A percentile compares a stretch with the other conserved stretches of the same genome.
Evolutionary conservation across 2,888 invertebrate genomes (phyloP).

Genomic region (Aplocera efformata): DNA sequence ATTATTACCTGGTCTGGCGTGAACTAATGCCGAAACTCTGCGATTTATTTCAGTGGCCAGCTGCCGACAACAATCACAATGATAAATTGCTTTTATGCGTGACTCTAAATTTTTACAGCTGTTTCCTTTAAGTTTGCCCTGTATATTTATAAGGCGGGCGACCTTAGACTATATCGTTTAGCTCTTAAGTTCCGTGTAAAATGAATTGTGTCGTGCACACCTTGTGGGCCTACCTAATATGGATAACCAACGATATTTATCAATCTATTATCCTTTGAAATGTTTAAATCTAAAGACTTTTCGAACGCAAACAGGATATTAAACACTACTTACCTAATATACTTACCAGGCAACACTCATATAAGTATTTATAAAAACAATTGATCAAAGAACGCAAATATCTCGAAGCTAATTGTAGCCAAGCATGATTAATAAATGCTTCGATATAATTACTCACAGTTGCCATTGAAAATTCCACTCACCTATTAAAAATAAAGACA

Average conservation of each 20-base stretch:
- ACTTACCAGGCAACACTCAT: no score
- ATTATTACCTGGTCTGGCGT: slow-evolving; percentile 64
- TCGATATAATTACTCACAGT: slow-evolving; percentile 9
- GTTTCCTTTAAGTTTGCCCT: slow-evolving; percentile 33
- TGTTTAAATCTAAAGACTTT: no score
- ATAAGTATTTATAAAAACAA: no score
- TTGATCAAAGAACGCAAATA: no score
- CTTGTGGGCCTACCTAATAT: slow-evolving; percentile 25
- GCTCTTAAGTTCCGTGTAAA: slow-evolving; percentile 29
- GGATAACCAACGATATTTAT: neutral
- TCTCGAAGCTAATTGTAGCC: no score
- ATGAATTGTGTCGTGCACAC: slow-evolving; percentile 30
- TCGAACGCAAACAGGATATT: no score
- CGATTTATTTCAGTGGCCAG: slow-evolving; percentile 69
- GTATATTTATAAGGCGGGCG: slow-evolving; percentile 23
- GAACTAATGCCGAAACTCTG: slow-evolving; percentile 61
- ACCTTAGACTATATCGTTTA: slow-evolving; percentile 22
- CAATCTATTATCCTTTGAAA: no score
- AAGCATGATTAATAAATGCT: slow-evolving; percentile 1
- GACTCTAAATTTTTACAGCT: slow-evolving; percentile 50
- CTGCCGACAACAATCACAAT: slow-evolving; percentile 67
- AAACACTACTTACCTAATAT: no score
- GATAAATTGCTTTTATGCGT: slow-evolving; percentile 62
- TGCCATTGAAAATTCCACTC: neutral
- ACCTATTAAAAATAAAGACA: neutral